Evolutionary conservation across 2,888 invertebrate genomes (phyloP).

Genomic region (Galeruca laticollis): DNA sequence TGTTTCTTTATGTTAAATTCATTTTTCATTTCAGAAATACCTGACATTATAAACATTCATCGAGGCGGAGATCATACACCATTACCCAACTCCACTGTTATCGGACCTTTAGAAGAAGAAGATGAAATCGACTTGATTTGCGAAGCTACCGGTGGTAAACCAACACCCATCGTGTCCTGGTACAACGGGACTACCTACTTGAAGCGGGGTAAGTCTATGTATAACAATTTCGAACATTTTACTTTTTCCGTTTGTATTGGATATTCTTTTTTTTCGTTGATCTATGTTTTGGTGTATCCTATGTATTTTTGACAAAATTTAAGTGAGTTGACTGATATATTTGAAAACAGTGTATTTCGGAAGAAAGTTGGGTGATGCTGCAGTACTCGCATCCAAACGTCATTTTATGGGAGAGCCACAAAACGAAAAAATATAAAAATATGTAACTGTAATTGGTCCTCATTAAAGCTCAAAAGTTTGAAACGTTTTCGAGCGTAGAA

Average conservation of each 20-base stretch:
- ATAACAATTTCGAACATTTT: not conserved
- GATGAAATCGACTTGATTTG: conserved; percentile 78
- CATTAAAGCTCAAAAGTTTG: too few species aligned
- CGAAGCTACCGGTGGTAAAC: conserved; percentile 84
- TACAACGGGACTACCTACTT: conserved; percentile 80
- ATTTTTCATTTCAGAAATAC: conserved; percentile 77
- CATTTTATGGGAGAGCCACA: too few species aligned
- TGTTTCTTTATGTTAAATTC: not conserved
- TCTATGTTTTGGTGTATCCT: too few species aligned
- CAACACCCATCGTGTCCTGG: conserved; percentile 88
- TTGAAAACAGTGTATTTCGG: too few species aligned
- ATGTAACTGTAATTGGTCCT: too few species aligned
- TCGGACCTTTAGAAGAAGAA: conserved; percentile 81
- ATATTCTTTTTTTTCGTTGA: too few species aligned
- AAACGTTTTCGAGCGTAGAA: too few species aligned
- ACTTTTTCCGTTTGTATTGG: not conserved
- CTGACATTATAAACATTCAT: conserved; percentile 80
- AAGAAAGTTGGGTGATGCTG: too few species aligned
- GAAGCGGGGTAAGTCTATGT: conserved; percentile 65
- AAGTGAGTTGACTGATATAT: too few species aligned
- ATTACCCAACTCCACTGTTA: conserved; percentile 73
- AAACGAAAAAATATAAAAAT: too few species aligned
- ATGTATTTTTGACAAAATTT: too few species aligned
- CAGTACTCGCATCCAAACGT: too few species aligned
- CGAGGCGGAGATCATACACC: conserved; percentile 70